Evolutionary conservation across 2,113 vertebrate genomes (phyloP), one percentile per base, ranked within the genome.

Genomic region (Seriola aureovittata): DNA sequence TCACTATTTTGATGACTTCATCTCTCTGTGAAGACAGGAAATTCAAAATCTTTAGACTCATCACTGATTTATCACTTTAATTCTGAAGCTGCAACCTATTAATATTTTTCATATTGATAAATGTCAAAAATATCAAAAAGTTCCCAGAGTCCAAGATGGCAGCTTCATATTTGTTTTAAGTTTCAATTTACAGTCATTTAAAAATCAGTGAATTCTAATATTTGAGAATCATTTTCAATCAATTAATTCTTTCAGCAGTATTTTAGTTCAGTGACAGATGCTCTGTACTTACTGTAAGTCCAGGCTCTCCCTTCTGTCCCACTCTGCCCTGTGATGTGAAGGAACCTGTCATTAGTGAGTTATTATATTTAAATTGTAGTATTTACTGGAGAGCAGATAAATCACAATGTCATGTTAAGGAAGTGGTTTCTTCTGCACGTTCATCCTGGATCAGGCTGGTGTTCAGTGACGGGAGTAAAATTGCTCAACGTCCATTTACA

Each of bases 1-100:
- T 94, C 89, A 97, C 96, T 76, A 98, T 94, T 89, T 93, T 95
- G 91, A 97, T 94, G 88, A 98, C 90, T 40, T 97, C 96, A 87
- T 96, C 96, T 91, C 93, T 96, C 97, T 98, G 93, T 70, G 63
- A 88, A 88, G 19, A 88, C 0, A 72, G 9, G 17, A 62, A 17
- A n/a, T 19, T 8, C 1, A 80, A 29, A 4, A 23, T 21, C 64
- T 40, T 71, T 21, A 77, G 32, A 59, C 65, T 64, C 17, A 40
- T n/a, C 14, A 48, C 38, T 8, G 38, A 62, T 36, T 44, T 16
- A 34, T 8, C 14, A 52, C 38, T 70, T 55, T 38, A 21, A 36
- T 32, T 69, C 12, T 38, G 5, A 7, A 5, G 42, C 8, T 21
- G 8, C 1, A 21, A 38, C n/a, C 2, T 16, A 9, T 42, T 42